A percentile compares a stretch with the other conserved stretches of the same genome.
These are phyloP conservation scores for Okapia johnstoni DNA, from an alignment of 2,113 vertebrate species.

Conservation along the genomic window DNA sequence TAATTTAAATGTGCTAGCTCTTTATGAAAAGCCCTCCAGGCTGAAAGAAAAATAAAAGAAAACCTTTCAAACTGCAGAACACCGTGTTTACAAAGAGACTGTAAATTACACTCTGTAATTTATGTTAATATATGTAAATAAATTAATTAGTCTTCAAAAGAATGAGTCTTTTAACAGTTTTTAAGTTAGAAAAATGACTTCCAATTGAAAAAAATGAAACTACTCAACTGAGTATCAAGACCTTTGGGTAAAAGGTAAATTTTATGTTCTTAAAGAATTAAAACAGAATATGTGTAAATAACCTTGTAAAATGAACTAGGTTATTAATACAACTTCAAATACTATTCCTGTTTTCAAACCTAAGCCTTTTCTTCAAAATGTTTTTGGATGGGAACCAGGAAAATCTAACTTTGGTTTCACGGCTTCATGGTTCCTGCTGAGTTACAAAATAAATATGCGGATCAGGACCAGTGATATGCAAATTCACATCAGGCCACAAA, in stretches of 20 bases:
- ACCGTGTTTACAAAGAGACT: slow-evolving; percentile 39
- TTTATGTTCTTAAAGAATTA: slow-evolving; percentile 14
- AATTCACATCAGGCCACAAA: slow-evolving; percentile 32
- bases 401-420: slow-evolving; percentile 8
- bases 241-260: slow-evolving; percentile 29
- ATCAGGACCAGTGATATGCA: slow-evolving; percentile 25
- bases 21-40: slow-evolving; percentile 32
- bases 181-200: slow-evolving; percentile 36
- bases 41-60: slow-evolving; percentile 36
- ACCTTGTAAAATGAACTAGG: background rate
- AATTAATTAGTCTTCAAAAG: slow-evolving; percentile 43
- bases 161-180: slow-evolving; percentile 10
- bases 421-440: slow-evolving; percentile 6
- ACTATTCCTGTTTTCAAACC: slow-evolving; percentile 22
- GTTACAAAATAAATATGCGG: slow-evolving; percentile 53
- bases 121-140: slow-evolving; percentile 60
- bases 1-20: background rate
- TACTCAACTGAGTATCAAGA: slow-evolving; percentile 10
- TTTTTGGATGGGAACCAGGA: slow-evolving; percentile 24
- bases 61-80: background rate
- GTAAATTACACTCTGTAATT: slow-evolving; percentile 44
- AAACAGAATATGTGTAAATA: slow-evolving; percentile 35
- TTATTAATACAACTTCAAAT: slow-evolving; percentile 23
- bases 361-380: slow-evolving; percentile 33
- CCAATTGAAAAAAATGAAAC: background rate